Evolutionary conservation across 2,113 vertebrate genomes (phyloP), one percentile per base, ranked within the genome.

Genomic region (Oreochromis spilurus): DNA sequence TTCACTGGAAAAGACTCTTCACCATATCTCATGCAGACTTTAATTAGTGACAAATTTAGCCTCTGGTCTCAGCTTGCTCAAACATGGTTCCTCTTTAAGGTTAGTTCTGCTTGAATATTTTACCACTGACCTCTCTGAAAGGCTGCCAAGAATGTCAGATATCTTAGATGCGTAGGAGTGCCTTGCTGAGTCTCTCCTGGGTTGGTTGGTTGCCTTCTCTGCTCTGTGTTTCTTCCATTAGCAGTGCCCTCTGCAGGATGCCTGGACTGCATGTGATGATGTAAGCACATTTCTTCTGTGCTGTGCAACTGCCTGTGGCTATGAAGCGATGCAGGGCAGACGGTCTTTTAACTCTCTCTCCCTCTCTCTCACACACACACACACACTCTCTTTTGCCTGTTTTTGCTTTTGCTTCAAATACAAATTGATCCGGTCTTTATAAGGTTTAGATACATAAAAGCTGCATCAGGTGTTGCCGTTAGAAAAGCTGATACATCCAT

Each of bases 241-340:
- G 91, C 94, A 96, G 93, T 96, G 96, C 96, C 97, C 96, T 96
- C 96, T 97, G 94, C 96, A 97, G 96, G 96, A 95, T 77, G 89
- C 94, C 84, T 70, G 75, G 87, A 88, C 91, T 88, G 79, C 91
- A 95, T 94, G 89, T 95, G 94, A 95, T 95, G 95, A 96, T 92
- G 95, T 96, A 95, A 96, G 94, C 95, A 94, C 86, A 95, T 96
- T 95, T 96, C 90, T 90, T 87, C 89, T 87, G 88, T 83, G 58
- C 84, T 83, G 84, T 85, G 84, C 88, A 93, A 89, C 93, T 88
- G 91, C 92, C 88, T 88, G 93, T 91, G 92, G 93, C 92, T 85
- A 89, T 60, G 87, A 85, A 92, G 91, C 38, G 7, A 89, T 84
- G 86, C 89, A 89, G 90, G 89, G 82, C 85, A 90, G 90, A 83